phyloP scores from a whole-genome alignment of 2,888 invertebrate species.

The Rambutsinella grinnellia region DNA sequence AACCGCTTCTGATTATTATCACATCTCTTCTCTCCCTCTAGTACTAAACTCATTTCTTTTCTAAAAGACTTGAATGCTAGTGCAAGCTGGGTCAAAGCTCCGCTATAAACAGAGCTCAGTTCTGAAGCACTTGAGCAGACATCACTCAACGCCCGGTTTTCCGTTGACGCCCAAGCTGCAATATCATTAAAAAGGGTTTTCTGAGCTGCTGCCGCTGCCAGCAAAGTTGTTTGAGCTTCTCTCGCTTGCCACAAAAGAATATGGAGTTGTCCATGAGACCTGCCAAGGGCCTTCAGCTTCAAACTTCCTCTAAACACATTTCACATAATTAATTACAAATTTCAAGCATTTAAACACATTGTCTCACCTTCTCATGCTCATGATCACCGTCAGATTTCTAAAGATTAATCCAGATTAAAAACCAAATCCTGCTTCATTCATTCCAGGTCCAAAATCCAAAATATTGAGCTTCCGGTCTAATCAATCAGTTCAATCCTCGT shows the following conservation, averaged over 20 bases:
- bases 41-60: conserved; percentile 64
- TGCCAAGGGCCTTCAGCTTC: conserved; percentile 57
- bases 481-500: no score
- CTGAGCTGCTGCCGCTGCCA: conserved; percentile 63
- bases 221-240: conserved; percentile 61
- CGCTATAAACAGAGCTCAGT: conserved; percentile 57
- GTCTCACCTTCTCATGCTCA: background rate
- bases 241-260: conserved; percentile 64
- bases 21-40: conserved; percentile 65
- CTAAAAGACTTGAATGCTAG: conserved; percentile 63
- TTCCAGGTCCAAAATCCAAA: no score
- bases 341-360: no score
- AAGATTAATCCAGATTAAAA: no score
- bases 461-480: no score
- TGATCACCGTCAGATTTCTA: background rate
- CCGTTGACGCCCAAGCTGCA: conserved; percentile 65
- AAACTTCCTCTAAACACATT: conserved; percentile 64
- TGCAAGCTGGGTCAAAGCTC: conserved; percentile 60
- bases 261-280: conserved; percentile 62
- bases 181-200: conserved; percentile 64
- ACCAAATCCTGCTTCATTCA: no score
- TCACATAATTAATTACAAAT: no score
- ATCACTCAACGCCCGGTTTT: conserved; percentile 64
- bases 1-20: conserved; percentile 59
- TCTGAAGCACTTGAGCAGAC: conserved; percentile 63